Percentiles rank a stretch among this genome's conserved stretches.
phyloP scores from a whole-genome alignment of 2,113 vertebrate species.

The Calypte anna region DNA sequence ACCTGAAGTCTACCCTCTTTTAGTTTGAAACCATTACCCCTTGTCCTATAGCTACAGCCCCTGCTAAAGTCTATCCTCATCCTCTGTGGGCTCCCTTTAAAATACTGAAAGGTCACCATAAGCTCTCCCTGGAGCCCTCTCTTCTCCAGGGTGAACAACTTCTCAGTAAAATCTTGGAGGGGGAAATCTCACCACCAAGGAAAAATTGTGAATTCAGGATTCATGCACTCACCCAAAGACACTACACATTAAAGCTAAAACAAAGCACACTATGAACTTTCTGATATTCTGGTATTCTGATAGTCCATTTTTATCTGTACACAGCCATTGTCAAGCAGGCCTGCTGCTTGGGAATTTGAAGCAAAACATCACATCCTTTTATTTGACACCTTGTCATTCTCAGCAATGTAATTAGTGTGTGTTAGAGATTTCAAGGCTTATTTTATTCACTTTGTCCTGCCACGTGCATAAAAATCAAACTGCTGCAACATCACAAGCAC shows the following conservation, averaged over 20 bases:
- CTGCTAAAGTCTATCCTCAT: too few species aligned
- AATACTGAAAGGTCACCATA: too few species aligned
- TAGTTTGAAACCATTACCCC: too few species aligned
- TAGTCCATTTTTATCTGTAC: neutral
- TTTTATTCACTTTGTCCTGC: neutral
- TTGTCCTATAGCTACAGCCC: too few species aligned
- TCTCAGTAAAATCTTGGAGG: too few species aligned
- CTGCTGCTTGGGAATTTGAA: accelerated
- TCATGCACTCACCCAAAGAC: neutral
- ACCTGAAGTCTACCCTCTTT: too few species aligned
- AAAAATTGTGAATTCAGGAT: neutral
- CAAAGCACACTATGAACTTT: neutral
- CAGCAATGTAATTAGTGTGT: accelerated
- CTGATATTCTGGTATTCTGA: too few species aligned
- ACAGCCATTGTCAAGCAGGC: neutral
- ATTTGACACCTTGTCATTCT: neutral
- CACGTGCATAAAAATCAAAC: neutral
- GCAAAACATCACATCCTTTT: neutral
- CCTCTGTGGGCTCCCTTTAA: too few species aligned
- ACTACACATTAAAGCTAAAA: neutral
- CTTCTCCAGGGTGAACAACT: too few species aligned
- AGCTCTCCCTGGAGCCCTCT: too few species aligned
- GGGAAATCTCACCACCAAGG: neutral
- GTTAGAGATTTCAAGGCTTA: neutral
- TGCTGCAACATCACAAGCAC: neutral